Evolutionary conservation across 2,888 invertebrate genomes (phyloP).

Genomic region (Hecatera dysodea): DNA sequence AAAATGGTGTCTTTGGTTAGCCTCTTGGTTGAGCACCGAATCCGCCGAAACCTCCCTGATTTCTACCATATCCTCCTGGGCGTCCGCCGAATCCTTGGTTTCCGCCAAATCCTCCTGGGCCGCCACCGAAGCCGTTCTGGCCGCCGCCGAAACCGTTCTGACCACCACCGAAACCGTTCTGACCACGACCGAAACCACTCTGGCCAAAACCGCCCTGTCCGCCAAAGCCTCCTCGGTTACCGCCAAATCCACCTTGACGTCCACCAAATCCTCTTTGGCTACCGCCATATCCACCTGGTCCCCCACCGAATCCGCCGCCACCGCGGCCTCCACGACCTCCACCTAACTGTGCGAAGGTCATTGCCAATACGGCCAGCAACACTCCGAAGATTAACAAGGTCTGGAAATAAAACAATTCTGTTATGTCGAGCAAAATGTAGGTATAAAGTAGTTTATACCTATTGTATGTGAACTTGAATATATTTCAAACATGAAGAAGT

Average conservation of each 20-base stretch:
- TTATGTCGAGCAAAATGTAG: too few relatives aligned
- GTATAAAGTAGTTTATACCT: too few relatives aligned
- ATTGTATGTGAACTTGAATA: background rate
- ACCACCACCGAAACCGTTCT: background rate
- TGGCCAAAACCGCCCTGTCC: slow-evolving; percentile 7
- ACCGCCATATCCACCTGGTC: slow-evolving; percentile 26
- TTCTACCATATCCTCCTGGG: slow-evolving; percentile 2
- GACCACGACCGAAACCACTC: background rate
- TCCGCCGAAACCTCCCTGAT: background rate
- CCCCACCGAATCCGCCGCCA: background rate
- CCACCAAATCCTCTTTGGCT: slow-evolving; percentile 5
- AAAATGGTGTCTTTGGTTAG: slow-evolving; percentile 5
- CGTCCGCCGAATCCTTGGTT: background rate
- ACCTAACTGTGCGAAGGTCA: slow-evolving; percentile 61
- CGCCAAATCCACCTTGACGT: slow-evolving; percentile 5
- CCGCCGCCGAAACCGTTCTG: background rate
- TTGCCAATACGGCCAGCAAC: slow-evolving; percentile 63
- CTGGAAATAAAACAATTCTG: slow-evolving; percentile 58
- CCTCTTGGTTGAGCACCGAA: slow-evolving; percentile 15
- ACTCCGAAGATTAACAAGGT: slow-evolving; percentile 64
- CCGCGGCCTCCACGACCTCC: slow-evolving; percentile 9
- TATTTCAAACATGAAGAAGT: background rate
- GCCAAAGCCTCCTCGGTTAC: background rate
- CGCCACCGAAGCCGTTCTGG: background rate
- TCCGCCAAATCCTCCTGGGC: background rate